Evolutionary conservation across 2,888 invertebrate species (phyloP).

Genomic region (Toxonevra muliebris): DNA sequence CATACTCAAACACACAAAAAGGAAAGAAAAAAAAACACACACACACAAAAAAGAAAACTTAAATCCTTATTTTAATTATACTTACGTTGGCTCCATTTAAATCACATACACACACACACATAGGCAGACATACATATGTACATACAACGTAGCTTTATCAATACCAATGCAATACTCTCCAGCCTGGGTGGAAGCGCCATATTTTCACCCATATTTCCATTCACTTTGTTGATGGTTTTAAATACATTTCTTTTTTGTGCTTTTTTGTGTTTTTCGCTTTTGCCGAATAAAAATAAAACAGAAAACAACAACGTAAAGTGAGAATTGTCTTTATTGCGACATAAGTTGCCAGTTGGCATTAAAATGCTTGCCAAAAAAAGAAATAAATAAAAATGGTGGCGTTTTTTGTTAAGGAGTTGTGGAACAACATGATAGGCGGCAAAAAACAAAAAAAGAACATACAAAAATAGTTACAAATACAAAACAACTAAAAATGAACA

Average conservation of each 20-base stretch:
- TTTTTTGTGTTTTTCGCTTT: too few relatives aligned
- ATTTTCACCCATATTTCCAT: slow-evolving; percentile 29
- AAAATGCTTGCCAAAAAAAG: slow-evolving; percentile 43
- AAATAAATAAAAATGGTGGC: slow-evolving; percentile 19
- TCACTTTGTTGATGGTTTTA: slow-evolving; percentile 30
- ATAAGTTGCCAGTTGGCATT: slow-evolving; percentile 53
- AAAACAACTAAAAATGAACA: too few relatives aligned
- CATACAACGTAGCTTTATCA: not conserved
- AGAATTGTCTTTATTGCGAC: slow-evolving; percentile 35
- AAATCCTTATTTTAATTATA: slow-evolving; percentile 32
- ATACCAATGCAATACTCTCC: too few relatives aligned
- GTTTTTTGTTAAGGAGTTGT: not conserved
- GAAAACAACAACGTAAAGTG: slow-evolving; percentile 17
- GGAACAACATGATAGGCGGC: slow-evolving; percentile 25
- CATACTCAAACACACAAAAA: slow-evolving; percentile 4
- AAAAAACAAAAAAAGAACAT: not conserved
- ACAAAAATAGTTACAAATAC: not conserved
- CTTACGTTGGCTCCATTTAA: slow-evolving; percentile 28
- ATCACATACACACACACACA: slow-evolving; percentile 20
- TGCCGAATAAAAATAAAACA: slow-evolving; percentile 20
- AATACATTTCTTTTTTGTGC: slow-evolving; percentile 11
- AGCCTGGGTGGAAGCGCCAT: not conserved
- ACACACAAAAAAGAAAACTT: slow-evolving; percentile 11
- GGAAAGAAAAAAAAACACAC: not conserved
- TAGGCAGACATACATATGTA: not conserved